Base-by-base conservation (phyloP, 2,797 vertebrate species). In the Sebastes vulpes region DNA sequence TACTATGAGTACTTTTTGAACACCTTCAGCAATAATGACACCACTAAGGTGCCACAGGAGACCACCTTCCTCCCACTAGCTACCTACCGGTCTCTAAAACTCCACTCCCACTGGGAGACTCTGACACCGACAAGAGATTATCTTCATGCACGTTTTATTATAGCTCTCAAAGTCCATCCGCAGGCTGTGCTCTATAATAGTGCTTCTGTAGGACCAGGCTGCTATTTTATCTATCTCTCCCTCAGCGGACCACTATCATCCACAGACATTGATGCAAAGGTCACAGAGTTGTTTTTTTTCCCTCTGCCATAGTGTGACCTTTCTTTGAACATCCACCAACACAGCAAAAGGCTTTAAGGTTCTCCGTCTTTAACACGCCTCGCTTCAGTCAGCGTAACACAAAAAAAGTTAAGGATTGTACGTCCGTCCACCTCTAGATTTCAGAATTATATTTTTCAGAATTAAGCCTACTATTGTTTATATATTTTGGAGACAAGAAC, bases 271-370 rank as follows among this genome's bases (percentile, higher is more conserved):
- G 81, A 91, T 80, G 72, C 71, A 93, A 93, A 93, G 91, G 89
- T 93, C 91, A 91, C 56, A 73, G 61, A 11, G 9, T 3, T 70
- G 65, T 76, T 76, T 69, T 11, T 56, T 25, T 42, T 42, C 2
- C n/a, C 60, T 56, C 63, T 53, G 38, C 75, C 56, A 70, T 72
- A 61, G 65, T 23, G n/a, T 91, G 89, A 94, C 92, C 93, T 94
- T 93, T 91, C 93, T 93, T 94, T 94, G 91, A 94, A 90, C 77
- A 7, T 83, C 77, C 84, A 69, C 77, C 84, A 57, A 73, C 80
- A 81, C 79, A 78, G 69, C 67, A 12, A 58, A 69, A 76, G 32
- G 71, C 61, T 91, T 72, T 50, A 64, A 85, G 65, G 56, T 77
- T 35, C 56, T 72, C 69, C 25, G 31, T 82, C 75, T 77, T 53